Conservation (phyloP, 2,797 vertebrate species). For the Perodicticus potto region DNA sequence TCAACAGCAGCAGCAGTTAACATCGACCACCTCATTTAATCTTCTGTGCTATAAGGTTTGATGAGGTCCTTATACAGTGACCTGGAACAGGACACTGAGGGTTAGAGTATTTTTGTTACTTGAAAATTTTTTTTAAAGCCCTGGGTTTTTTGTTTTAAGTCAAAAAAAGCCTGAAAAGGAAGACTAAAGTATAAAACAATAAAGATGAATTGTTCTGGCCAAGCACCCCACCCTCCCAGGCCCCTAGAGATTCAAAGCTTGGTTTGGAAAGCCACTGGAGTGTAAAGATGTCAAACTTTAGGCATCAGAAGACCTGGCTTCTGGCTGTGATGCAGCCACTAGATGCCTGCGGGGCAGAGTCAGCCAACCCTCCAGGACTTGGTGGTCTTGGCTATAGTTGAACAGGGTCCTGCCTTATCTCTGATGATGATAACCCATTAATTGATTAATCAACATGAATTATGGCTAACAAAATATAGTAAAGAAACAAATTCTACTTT, state of each 20-base stretch:
- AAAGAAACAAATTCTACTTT: constrained; percentile 48
- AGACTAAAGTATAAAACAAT: background rate
- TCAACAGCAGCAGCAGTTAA: no score
- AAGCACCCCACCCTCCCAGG: background rate
- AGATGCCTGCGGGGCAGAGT: background rate
- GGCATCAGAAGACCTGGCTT: background rate
- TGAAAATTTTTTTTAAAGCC: background rate
- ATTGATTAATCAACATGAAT: constrained; percentile 60
- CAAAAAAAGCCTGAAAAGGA: background rate
- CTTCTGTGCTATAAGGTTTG: background rate
- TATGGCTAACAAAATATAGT: constrained; percentile 23
- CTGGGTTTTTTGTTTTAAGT: background rate
- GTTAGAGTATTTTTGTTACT: background rate
- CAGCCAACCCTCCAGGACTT: background rate
- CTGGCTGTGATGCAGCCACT: background rate
- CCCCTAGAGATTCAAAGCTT: background rate
- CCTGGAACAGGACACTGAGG: background rate
- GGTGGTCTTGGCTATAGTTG: background rate
- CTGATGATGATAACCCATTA: background rate
- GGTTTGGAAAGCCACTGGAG: background rate
- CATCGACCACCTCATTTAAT: background rate
- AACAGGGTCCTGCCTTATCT: background rate
- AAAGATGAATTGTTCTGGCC: background rate
- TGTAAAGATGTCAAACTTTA: background rate
- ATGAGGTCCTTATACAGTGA: background rate